Evolutionary conservation across 2,113 vertebrate species (phyloP), one percentile per base, ranked within the genome.

Genomic region (Corythornis cristatus): DNA sequence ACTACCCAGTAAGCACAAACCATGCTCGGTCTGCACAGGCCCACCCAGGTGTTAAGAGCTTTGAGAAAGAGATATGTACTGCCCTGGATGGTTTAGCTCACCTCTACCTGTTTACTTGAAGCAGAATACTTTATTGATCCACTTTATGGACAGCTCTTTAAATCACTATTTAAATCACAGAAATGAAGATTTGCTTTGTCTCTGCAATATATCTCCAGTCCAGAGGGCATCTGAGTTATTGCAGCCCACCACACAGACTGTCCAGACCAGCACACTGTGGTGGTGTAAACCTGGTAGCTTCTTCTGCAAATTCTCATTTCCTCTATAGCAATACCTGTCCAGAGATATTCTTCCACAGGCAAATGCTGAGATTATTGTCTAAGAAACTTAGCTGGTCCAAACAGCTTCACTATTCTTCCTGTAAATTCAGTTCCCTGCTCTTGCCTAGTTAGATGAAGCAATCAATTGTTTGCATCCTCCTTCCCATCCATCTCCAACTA

Each of bases 401-500:
- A 57, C 29, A 91, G 16, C 19, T 81, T 73, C 67, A 25, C 62
- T 48, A 3, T 37, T 87, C 21, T 15, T 66, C 64, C 46, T 31
- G 42, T 43, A 91, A 91, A 72, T 61, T 68, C 58, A 31, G 25
- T 33, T 65, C 65, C 50, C 54, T 60, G 26, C 43, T 77, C 71
- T 68, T 57, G 26, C 84, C 50, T 68, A 54, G 18, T 85, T 46
- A 60, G 75, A 74, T 51, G 28, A 68, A 64, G 77, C 31, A n/a
- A 93, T 88, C 51, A 15, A 88, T 83, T 46, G 25, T 35, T 68
- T 83, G 64, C 42, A 54, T 50, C 71, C 67, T 93, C 82, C 50
- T 82, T 76, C 64, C 28, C 82, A 95, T 95, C 53, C 74, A 88
- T 94, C 93, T 95, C 88, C 37, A 51, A 11, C 62, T 19, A 28